phyloP scores from a whole-genome alignment of 1,140 invertebrate genomes.

The Apis mellifera region Amel_HAv3.1 CM009939.2:12158001-12158500 shows the following conservation, averaged over 20 bases:
- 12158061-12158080: conserved; percentile 1
- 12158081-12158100: background rate
- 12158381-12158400: too few species aligned
- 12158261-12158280: conserved; percentile 37
- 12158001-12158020: background rate
- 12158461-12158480: too few species aligned
- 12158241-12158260: conserved; percentile 8
- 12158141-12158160: too few species aligned
- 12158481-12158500: too few species aligned
- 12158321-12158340: background rate
- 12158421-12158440: too few species aligned
- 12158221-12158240: background rate
- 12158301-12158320: conserved; percentile 1
- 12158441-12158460: too few species aligned
- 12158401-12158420: too few species aligned
- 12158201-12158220: conserved; percentile 47
- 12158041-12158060: conserved; percentile 6
- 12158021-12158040: background rate
- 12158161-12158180: conserved; percentile 49
- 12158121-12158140: too few species aligned
- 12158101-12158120: background rate
- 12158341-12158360: background rate
- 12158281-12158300: conserved; percentile 28
- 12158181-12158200: conserved; percentile 46
- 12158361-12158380: background rate